Conservation (phyloP, 2,888 invertebrate genomes). For the Melanchra persicariae region DNA sequence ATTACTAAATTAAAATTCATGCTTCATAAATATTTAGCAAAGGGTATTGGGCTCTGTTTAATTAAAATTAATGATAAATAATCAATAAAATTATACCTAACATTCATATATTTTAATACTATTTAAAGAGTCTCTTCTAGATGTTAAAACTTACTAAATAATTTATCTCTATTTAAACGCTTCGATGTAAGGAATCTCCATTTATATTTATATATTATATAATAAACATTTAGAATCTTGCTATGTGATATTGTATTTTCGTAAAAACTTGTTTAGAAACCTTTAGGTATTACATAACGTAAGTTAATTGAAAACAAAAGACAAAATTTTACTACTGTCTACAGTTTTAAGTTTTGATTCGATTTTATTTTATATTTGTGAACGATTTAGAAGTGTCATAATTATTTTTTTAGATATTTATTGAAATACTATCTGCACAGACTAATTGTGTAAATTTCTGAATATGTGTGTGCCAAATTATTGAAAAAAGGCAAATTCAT, state of each 20-base stretch:
- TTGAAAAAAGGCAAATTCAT: slow-evolving; percentile 14
- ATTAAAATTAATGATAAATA: slow-evolving; percentile 19
- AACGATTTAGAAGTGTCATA: slow-evolving; percentile 26
- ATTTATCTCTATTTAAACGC: slow-evolving; percentile 52
- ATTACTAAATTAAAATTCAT: background rate
- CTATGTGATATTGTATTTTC: slow-evolving; percentile 65
- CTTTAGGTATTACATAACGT: slow-evolving; percentile 37
- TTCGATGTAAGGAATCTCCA: slow-evolving; percentile 65
- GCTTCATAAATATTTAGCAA: slow-evolving; percentile 29
- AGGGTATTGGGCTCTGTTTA: slow-evolving; percentile 20
- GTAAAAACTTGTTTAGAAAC: slow-evolving; percentile 51
- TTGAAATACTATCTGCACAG: slow-evolving; percentile 38
- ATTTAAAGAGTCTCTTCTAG: slow-evolving; percentile 53
- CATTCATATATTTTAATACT: slow-evolving; percentile 31
- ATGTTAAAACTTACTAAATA: slow-evolving; percentile 47
- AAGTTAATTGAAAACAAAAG: slow-evolving; percentile 34
- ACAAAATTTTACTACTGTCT: slow-evolving; percentile 43
- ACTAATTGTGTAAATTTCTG: slow-evolving; percentile 40
- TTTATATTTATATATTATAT: slow-evolving; percentile 69
- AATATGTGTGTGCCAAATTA: slow-evolving; percentile 62
- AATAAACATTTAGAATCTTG: slow-evolving; percentile 64
- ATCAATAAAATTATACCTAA: slow-evolving; percentile 4
- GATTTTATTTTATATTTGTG: slow-evolving; percentile 37
- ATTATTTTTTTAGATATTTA: slow-evolving; percentile 54
- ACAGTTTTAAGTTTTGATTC: slow-evolving; percentile 51